Evolutionary conservation across 1,140 invertebrate genomes (phyloP).

Genomic region (Drosophila asahinai): DNA sequence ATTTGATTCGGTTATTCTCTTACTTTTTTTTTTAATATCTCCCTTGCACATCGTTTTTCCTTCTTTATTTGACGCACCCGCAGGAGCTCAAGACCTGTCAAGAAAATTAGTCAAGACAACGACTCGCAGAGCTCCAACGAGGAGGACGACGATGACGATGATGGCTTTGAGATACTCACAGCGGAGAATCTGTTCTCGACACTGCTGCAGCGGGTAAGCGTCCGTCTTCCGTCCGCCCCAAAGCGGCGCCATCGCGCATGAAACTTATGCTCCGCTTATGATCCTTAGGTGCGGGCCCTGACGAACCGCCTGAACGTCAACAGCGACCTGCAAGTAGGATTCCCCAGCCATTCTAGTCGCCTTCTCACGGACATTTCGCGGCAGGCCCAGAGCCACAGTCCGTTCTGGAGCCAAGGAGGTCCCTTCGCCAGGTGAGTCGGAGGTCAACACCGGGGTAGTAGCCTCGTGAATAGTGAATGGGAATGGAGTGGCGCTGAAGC

Average conservation of each 20-base stretch:
- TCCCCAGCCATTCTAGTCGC: conserved; percentile 83
- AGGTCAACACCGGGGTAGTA: no score
- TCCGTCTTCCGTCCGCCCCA: neutral
- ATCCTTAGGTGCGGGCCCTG: conserved; percentile 90
- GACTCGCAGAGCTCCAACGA: conserved; percentile 95
- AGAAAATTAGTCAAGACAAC: conserved; percentile 88
- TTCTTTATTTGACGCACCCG: conserved; percentile 25
- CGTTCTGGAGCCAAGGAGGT: conserved; percentile 78
- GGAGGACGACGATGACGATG: conserved; percentile 94
- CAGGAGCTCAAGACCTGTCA: conserved; percentile 90
- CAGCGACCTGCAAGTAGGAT: conserved; percentile 86
- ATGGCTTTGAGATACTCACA: conserved; percentile 95
- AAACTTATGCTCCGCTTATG: neutral
- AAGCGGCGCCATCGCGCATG: neutral
- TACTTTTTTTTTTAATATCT: conserved; percentile 6
- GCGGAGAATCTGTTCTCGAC: conserved; percentile 96
- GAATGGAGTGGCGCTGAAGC: neutral
- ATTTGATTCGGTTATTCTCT: conserved; percentile 30
- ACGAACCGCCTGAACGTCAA: conserved; percentile 94
- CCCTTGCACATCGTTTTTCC: neutral
- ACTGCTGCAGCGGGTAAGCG: conserved; percentile 90
- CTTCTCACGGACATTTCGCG: conserved; percentile 81
- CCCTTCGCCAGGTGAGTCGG: conserved; percentile 79
- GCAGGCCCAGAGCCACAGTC: conserved; percentile 76
- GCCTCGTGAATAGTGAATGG: neutral